A percentile compares a stretch with the other conserved stretches of the same genome.
These are phyloP conservation scores for Drosophila mayri DNA, from an alignment of 1,140 invertebrate species.

Conservation along the genomic window DNA sequence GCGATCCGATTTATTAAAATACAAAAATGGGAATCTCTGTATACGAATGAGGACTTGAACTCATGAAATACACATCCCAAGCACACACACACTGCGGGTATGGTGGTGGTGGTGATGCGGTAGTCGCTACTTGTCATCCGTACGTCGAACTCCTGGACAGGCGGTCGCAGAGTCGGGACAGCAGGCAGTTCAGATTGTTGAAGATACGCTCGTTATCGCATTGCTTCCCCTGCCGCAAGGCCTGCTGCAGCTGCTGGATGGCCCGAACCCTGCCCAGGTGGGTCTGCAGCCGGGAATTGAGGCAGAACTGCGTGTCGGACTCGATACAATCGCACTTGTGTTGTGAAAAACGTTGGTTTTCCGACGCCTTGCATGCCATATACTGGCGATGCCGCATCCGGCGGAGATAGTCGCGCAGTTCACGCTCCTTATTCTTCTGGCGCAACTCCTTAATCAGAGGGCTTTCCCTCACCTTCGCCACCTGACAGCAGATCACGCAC, in stretches of 20 bases:
- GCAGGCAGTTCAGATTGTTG: constrained; percentile 7
- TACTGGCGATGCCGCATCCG: constrained; percentile 41
- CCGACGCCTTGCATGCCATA: not conserved
- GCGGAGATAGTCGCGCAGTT: constrained; percentile 36
- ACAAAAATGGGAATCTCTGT: constrained; percentile 4
- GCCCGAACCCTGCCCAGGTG: constrained; percentile 48
- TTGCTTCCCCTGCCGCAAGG: constrained; percentile 2
- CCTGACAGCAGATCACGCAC: constrained; percentile 42
- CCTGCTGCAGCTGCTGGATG: constrained; percentile 36
- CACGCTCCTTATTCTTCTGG: constrained; percentile 15
- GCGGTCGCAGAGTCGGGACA: constrained; percentile 2
- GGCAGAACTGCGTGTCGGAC: constrained; percentile 26
- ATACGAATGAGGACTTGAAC: constrained; percentile 6
- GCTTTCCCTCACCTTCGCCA: constrained; percentile 14
- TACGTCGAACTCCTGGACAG: not conserved
- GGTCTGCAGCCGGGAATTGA: constrained; percentile 15
- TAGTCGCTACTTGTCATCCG: not conserved
- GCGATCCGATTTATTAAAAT: constrained; percentile 19
- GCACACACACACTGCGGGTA: not conserved
- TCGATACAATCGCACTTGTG: constrained; percentile 43
- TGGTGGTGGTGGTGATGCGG: not conserved
- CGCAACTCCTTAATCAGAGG: constrained; percentile 58
- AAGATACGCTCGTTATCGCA: not conserved
- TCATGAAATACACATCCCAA: constrained; percentile 3
- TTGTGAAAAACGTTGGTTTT: not conserved